Evolutionary conservation across 2,113 vertebrate species (phyloP).

Genomic region (Lampris incognitus): DNA sequence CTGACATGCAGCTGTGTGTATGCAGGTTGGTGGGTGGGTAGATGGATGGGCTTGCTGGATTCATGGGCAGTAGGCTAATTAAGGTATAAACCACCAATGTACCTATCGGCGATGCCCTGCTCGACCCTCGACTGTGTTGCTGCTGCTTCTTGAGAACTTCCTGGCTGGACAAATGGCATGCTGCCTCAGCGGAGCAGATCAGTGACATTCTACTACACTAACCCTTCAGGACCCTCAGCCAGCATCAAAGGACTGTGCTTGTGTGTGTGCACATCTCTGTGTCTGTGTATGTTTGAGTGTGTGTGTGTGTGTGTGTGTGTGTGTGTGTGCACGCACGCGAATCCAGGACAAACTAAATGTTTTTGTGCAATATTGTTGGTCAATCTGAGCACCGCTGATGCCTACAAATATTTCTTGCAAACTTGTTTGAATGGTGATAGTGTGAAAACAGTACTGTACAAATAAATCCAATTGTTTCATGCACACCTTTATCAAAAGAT

Average conservation of each 20-base stretch:
- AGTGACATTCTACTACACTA: conserved; percentile 72
- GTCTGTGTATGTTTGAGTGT: conserved; percentile 14
- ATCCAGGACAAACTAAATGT: background rate
- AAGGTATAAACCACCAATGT: conserved; percentile 62
- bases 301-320: background rate
- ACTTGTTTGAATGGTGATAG: too few relatives aligned
- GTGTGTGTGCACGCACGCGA: background rate
- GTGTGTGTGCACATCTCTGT: conserved; percentile 15
- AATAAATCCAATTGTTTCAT: too few relatives aligned
- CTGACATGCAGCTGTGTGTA: conserved; percentile 66
- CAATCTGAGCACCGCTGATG: too few relatives aligned
- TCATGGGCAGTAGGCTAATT: conserved; percentile 65
- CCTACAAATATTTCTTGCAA: too few relatives aligned
- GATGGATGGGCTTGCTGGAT: conserved; percentile 55
- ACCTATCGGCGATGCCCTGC: conserved; percentile 72
- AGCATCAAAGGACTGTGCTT: background rate
- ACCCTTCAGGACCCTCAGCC: conserved; percentile 57
- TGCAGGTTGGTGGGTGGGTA: conserved; percentile 50
- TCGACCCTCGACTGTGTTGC: conserved; percentile 59
- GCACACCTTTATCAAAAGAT: too few relatives aligned
- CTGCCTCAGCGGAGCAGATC: conserved; percentile 73
- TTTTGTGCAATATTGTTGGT: too few relatives aligned
- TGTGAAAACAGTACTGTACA: too few relatives aligned
- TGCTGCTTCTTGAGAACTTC: conserved; percentile 61
- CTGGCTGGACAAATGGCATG: conserved; percentile 68